Percentiles rank a stretch among this genome's conserved stretches.
Evolutionary conservation across 2,797 vertebrate genomes (phyloP).

Genomic region (Sebastes nivosus): DNA sequence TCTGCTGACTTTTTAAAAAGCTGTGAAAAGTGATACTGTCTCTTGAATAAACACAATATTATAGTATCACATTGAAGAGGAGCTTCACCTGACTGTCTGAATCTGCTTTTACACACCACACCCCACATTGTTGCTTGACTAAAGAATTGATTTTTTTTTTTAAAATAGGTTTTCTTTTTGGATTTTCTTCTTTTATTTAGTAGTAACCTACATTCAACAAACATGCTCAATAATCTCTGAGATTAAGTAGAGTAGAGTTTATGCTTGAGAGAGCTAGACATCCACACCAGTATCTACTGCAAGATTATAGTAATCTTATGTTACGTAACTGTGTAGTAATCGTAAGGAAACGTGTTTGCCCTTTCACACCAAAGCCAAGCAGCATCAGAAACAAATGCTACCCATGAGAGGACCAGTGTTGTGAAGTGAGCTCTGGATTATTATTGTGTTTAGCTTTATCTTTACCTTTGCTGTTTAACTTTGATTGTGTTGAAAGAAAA

Average conservation of each 20-base stretch:
- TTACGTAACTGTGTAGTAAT: constrained; percentile 40
- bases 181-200: background rate
- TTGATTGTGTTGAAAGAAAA: background rate
- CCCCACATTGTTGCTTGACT: background rate
- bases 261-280: constrained; percentile 14
- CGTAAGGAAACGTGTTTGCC: constrained; percentile 10
- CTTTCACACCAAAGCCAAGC: constrained; percentile 14
- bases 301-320: constrained; percentile 51
- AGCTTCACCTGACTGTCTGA: background rate
- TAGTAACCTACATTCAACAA: constrained; percentile 18
- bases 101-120: background rate
- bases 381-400: background rate
- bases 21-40: background rate
- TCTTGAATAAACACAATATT: background rate
- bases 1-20: background rate
- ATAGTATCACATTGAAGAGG: background rate
- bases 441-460: background rate
- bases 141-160: background rate
- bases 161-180: background rate
- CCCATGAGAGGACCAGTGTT: background rate
- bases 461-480: background rate
- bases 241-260: constrained; percentile 36
- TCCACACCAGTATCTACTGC: constrained; percentile 17
- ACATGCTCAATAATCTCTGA: constrained; percentile 30
- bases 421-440: background rate